These are phyloP conservation scores for Acronicta aceris DNA, from an alignment of 2,888 invertebrate species.

Conservation along the genomic window DNA sequence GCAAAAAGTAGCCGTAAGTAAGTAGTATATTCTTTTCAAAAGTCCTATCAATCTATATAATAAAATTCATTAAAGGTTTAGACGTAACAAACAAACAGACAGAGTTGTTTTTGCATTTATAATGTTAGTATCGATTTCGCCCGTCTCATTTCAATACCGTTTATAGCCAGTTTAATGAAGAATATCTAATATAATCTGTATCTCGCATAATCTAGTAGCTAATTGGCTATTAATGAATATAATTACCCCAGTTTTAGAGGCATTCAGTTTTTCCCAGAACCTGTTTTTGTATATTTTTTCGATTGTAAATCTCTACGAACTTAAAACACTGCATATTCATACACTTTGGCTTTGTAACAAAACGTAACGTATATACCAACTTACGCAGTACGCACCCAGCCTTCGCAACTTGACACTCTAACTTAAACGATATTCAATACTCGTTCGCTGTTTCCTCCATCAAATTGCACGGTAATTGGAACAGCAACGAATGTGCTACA, in stretches of 20 bases:
- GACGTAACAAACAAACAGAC: no score
- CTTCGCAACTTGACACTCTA: conserved; percentile 48
- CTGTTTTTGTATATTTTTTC: conserved; percentile 2
- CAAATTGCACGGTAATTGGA: conserved; percentile 43
- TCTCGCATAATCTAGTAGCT: no score
- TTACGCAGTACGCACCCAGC: conserved; percentile 52
- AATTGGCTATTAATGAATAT: no score
- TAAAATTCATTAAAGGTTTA: no score
- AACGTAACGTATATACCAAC: conserved; percentile 29
- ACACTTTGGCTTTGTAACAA: conserved; percentile 41
- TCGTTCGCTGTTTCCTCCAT: conserved; percentile 49
- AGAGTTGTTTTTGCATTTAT: no score
- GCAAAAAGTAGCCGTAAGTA: no score
- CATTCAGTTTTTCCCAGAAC: conserved; percentile 19
- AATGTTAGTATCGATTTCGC: no score
- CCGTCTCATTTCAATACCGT: no score
- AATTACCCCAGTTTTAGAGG: conserved; percentile 9
- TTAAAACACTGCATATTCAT: conserved; percentile 38
- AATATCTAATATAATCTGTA: no score
- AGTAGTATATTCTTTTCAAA: no score
- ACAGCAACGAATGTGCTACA: conserved; percentile 51
- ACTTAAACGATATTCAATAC: conserved; percentile 57
- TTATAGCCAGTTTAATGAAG: no score
- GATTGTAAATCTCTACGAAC: conserved; percentile 16
- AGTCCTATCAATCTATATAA: no score